Evolutionary conservation across 2,113 vertebrate genomes (phyloP).

Genomic region (Erythrocercus mccallii): DNA sequence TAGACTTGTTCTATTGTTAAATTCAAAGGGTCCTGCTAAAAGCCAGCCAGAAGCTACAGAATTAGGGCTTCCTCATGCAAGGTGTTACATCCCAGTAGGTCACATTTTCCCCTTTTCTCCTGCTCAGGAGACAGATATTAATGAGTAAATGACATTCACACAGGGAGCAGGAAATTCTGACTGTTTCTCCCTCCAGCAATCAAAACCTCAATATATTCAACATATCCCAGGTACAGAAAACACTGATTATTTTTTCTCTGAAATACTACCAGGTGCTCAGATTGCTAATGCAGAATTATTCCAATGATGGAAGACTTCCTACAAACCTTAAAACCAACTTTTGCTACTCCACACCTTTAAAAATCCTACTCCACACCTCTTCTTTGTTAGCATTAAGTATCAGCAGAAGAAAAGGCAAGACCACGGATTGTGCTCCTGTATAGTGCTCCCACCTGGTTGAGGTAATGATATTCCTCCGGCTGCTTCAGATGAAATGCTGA

Average conservation of each 20-base stretch:
- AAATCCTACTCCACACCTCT: background rate
- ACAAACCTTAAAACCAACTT: background rate
- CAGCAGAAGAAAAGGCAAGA: background rate
- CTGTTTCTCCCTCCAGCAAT: background rate
- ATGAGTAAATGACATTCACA: conserved; percentile 18
- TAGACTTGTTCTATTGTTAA: background rate
- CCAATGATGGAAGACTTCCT: background rate
- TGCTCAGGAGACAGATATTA: conserved; percentile 8
- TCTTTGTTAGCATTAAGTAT: background rate
- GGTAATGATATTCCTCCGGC: conserved; percentile 97
- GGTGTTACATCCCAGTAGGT: background rate
- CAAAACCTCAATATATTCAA: background rate
- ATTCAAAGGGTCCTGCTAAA: background rate
- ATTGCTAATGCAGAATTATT: background rate
- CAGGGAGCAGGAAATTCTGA: background rate
- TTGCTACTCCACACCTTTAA: background rate
- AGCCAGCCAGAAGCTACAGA: background rate
- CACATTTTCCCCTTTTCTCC: background rate
- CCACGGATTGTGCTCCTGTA: background rate
- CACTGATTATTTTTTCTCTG: background rate
- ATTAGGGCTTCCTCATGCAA: conserved; percentile 37
- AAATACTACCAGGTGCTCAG: background rate
- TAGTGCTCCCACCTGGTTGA: conserved; percentile 87
- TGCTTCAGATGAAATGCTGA: conserved; percentile 90
- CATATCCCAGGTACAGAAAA: background rate